Evolutionary conservation across 2,113 vertebrate genomes (phyloP), one percentile per base, ranked within the genome.

Genomic region (Ptychochromis oligacanthus): DNA sequence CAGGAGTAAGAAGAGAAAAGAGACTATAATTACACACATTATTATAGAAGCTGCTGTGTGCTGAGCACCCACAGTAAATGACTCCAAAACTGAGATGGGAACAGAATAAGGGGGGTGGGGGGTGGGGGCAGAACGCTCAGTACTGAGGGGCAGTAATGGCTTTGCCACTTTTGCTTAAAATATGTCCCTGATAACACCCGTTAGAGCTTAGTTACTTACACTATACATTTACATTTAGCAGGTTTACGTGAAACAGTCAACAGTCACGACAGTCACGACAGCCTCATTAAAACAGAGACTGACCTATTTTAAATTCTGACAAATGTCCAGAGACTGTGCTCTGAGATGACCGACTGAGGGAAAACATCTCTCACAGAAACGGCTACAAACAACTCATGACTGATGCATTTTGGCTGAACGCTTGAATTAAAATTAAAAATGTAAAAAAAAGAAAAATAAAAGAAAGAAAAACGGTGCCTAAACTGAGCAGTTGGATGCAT

Each of bases 21-120:
- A 77, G 61, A 62, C 88, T 89, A 78, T 85, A 80, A 90, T 89
- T 83, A 86, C 6, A 67, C 56, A 60, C 49, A 55, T 81, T 43
- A 70, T 78, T 80, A 88, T 26, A 74, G 65, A 65, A 62, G 74
- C 65, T 72, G 78, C 82, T 80, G 43, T 49, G 43, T 49, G 43
- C 43, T 49, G 43, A 49, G 43, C 43, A 13, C 18, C 58, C 1
- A 28, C 24, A 52, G 65, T 49, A 70, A 49, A 65, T 70, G 83
- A 80, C 76, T 75, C 6, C 75, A 77, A 67, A 34, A 49, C 36
- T 36, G 7, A 17, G n/a, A 79, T 17, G 38, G 12, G 59, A 31
- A 4, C 4, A 80, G 5, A 75, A 80, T 12, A 43, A 5, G 36
- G 22, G 2, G 22, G 26, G n/a, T 34, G 24, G 2, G 3, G n/a